phyloP scores from a whole-genome alignment of 2,888 invertebrate genomes.

The Philereme vetulata region DNA sequence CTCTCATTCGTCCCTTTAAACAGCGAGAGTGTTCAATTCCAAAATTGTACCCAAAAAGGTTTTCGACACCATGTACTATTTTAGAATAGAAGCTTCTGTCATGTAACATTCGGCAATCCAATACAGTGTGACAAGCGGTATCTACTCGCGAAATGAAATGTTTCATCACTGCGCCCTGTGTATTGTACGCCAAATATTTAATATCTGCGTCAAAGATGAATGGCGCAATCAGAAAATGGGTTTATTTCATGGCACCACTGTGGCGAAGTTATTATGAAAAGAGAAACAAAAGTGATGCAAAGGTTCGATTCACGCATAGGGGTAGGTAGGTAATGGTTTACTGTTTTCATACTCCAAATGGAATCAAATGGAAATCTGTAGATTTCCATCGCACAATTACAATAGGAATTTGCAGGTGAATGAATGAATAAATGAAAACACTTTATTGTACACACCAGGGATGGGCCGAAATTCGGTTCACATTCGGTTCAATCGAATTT shows the following conservation, averaged over 20 bases:
- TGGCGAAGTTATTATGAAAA: slow-evolving; percentile 13
- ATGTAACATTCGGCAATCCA: slow-evolving; percentile 16
- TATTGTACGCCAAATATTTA: slow-evolving; percentile 33
- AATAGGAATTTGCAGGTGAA: too few relatives aligned
- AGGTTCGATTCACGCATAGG: background rate
- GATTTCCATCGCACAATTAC: too few relatives aligned
- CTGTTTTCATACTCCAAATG: too few relatives aligned
- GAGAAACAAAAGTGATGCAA: slow-evolving; percentile 1
- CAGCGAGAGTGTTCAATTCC: background rate
- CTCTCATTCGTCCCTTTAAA: background rate
- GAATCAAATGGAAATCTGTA: too few relatives aligned
- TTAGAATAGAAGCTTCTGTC: slow-evolving; percentile 10
- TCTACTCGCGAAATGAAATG: slow-evolving; percentile 25
- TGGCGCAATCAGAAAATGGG: slow-evolving; percentile 28
- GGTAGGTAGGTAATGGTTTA: background rate
- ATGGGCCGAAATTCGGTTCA: too few relatives aligned
- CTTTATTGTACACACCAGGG: too few relatives aligned
- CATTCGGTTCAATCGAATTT: too few relatives aligned
- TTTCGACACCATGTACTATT: background rate
- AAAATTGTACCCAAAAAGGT: background rate
- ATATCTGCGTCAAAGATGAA: slow-evolving; percentile 29
- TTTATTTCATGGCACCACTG: slow-evolving; percentile 14
- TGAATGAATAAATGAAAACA: too few relatives aligned
- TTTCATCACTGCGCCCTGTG: slow-evolving; percentile 23
- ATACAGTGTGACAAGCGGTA: slow-evolving; percentile 19